Base-by-base conservation (phyloP, 2,888 invertebrate genomes). In the Odontocerum albicorne region DNA sequence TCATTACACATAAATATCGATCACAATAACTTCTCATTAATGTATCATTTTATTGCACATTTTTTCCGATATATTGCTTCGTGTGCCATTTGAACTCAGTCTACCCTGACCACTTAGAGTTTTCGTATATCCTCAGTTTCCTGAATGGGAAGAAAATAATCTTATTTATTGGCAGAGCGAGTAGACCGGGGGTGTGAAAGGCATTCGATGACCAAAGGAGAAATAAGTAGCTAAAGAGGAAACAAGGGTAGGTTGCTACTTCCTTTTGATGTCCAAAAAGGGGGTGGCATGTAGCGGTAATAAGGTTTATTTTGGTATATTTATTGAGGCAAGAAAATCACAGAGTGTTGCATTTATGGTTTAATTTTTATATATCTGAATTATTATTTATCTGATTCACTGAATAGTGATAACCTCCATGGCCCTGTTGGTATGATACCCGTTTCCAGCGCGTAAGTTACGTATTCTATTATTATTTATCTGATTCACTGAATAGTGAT, bases 301-400 rank as follows among this genome's bases (percentile, higher is more conserved):
- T 60, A 60, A 60, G 60, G 54, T 60, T 57, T 60, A 57, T 57
- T 53, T 57, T 54, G 46, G 60, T 27, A 36, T 60, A 56, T 59
- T 59, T 59, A 57, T 57, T 54, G 57, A 50, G 8, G 33, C 42
- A 43, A 59, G 49, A 36, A 21, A 43, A 12, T 10, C 45, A 52
- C 44, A 45, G 53, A 38, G 22, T 19, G 22, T 19, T 40, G n/a
- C 40, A 27, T n/a, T n/a, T n/a, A n/a, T n/a, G n/a, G n/a, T n/a
- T n/a, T n/a, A n/a, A n/a, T n/a, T n/a, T n/a, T n/a, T n/a, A n/a
- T n/a, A n/a, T n/a, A n/a, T n/a, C n/a, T n/a, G n/a, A n/a, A n/a
- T n/a, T n/a, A n/a, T n/a, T n/a, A n/a, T n/a, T n/a, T n/a, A n/a
- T n/a, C n/a, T n/a, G n/a, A n/a, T n/a, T n/a, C n/a, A n/a, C n/a